Percentiles rank a stretch among this genome's conserved stretches.
These are phyloP conservation scores for Sinocyclocheilus rhinocerous DNA, from an alignment of 2,113 vertebrate species.

Conservation along the genomic window DNA sequence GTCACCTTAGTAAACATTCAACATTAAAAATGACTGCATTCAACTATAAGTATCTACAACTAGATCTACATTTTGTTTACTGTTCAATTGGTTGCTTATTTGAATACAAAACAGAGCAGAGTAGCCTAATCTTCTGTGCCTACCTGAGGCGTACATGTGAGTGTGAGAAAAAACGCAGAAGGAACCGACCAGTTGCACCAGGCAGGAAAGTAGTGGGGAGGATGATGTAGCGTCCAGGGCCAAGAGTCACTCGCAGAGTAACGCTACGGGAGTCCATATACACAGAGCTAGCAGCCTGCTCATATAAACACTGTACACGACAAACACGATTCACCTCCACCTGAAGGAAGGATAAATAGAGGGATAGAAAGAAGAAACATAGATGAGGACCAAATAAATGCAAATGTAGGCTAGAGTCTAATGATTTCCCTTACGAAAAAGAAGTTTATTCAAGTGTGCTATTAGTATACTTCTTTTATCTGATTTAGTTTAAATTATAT, in stretches of 20 bases:
- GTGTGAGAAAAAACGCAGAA: conserved; percentile 78
- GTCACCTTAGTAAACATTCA: background rate
- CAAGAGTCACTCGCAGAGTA: conserved; percentile 70
- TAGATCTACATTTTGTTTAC: background rate
- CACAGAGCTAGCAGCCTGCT: conserved; percentile 78
- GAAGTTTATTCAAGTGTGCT: too few species aligned
- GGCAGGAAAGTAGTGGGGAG: conserved; percentile 81
- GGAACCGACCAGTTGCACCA: conserved; percentile 71
- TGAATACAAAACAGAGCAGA: background rate
- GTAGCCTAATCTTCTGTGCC: background rate
- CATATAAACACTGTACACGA: conserved; percentile 74
- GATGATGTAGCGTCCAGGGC: conserved; percentile 72
- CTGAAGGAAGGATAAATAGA: conserved; percentile 53
- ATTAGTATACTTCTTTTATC: too few species aligned
- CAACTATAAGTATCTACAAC: background rate
- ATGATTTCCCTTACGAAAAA: too few species aligned
- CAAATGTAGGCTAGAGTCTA: background rate
- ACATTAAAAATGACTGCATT: background rate
- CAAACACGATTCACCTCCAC: conserved; percentile 80
- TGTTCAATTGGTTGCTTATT: background rate
- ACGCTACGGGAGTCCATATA: conserved; percentile 84
- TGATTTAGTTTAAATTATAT: background rate
- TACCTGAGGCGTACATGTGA: conserved; percentile 69
- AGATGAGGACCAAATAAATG: background rate
- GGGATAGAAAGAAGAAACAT: background rate